Evolutionary conservation across 2,113 vertebrate species (phyloP).

Genomic region (Benitochromis conjunctus): DNA sequence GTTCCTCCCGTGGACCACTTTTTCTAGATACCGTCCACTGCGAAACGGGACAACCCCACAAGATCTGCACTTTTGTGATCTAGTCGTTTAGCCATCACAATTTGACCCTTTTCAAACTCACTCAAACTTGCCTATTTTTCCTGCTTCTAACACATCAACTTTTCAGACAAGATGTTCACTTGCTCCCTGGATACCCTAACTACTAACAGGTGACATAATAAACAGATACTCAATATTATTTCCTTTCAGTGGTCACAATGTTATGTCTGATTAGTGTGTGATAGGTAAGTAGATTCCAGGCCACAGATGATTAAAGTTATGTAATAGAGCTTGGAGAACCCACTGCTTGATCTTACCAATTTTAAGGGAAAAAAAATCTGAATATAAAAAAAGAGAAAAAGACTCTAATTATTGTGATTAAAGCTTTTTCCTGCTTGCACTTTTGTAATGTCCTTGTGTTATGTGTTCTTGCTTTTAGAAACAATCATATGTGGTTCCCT

Average conservation of each 20-base stretch:
- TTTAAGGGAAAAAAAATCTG: background rate
- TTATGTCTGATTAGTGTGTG: background rate
- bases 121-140: background rate
- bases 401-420: background rate
- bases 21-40: background rate
- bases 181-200: background rate
- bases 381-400: background rate
- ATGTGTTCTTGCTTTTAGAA: background rate
- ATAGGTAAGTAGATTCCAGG: slow-evolving; percentile 2
- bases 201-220: background rate
- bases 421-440: background rate
- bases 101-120: background rate
- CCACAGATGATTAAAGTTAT: slow-evolving; percentile 27
- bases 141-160: background rate
- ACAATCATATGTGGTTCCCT: background rate
- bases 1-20: background rate
- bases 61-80: background rate
- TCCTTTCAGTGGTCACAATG: background rate
- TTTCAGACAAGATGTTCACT: background rate
- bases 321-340: background rate
- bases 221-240: background rate
- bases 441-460: background rate
- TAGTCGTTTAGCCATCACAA: background rate
- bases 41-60: background rate
- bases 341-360: background rate